These are phyloP conservation scores for Pristionchus pacificus DNA, from an alignment of 1,140 invertebrate species.

Conservation along the genomic window DNA sequence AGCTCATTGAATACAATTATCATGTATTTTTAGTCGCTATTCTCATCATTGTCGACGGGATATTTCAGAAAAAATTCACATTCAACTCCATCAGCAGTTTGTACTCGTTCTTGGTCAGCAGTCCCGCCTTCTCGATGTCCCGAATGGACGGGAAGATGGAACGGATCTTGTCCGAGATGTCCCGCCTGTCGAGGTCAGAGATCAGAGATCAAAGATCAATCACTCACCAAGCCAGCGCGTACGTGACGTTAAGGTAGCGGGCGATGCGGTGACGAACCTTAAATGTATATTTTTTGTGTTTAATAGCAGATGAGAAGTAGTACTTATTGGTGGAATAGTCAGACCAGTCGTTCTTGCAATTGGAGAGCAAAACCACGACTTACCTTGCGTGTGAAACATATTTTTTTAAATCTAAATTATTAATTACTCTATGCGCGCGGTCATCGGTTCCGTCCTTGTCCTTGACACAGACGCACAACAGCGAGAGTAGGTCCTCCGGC, in stretches of 20 bases:
- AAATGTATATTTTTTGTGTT: not conserved
- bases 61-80: conserved; percentile 2
- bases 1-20: too few species aligned
- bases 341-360: too few species aligned
- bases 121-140: conserved; percentile 21
- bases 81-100: conserved; percentile 10
- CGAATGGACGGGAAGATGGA: conserved; percentile 17
- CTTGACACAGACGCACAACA: conserved; percentile 19
- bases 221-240: conserved; percentile 25
- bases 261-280: conserved; percentile 28
- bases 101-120: conserved; percentile 28
- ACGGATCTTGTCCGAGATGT: conserved; percentile 27
- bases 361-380: too few species aligned
- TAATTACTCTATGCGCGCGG: conserved; percentile 3
- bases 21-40: too few species aligned
- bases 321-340: too few species aligned
- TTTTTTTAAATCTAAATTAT: not conserved
- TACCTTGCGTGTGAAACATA: too few species aligned
- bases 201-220: not conserved
- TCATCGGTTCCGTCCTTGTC: conserved; percentile 19
- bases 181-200: conserved; percentile 27
- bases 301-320: too few species aligned
- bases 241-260: conserved; percentile 23
- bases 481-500: conserved; percentile 32
- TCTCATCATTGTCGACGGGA: not conserved